Conservation (phyloP, 2,797 vertebrate genomes). For the Anguilla megastoma region DNA sequence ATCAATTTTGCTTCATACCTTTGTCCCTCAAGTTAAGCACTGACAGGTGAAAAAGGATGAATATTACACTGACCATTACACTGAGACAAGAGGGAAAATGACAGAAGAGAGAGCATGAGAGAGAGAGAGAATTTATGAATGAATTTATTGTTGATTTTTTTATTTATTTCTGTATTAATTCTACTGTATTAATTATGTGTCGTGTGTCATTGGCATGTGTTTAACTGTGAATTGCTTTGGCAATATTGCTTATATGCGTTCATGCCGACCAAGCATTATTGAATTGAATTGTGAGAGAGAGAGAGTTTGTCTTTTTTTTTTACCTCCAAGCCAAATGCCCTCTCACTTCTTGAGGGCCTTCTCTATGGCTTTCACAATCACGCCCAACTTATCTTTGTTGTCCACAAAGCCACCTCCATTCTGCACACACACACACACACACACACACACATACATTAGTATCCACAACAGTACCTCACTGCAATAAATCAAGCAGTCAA, state of each 20-base stretch:
- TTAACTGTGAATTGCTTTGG: no score
- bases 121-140: no score
- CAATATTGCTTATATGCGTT: no score
- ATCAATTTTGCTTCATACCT: background rate
- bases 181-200: no score
- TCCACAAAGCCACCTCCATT: slow-evolving; percentile 56
- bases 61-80: background rate
- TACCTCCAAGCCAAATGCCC: slow-evolving; percentile 43
- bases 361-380: slow-evolving; percentile 47
- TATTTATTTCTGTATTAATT: no score
- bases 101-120: background rate
- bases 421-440: slow-evolving; percentile 36
- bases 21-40: background rate
- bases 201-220: no score
- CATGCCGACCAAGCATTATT: no score
- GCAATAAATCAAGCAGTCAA: background rate
- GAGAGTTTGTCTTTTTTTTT: background rate
- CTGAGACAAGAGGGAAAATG: background rate
- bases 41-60: background rate
- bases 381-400: slow-evolving; percentile 39
- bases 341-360: slow-evolving; percentile 45
- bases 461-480: background rate
- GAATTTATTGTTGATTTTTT: no score
- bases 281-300: background rate
- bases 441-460: background rate